Conservation (phyloP, 2,113 vertebrate genomes). For the Oryzias curvinotus region DNA sequence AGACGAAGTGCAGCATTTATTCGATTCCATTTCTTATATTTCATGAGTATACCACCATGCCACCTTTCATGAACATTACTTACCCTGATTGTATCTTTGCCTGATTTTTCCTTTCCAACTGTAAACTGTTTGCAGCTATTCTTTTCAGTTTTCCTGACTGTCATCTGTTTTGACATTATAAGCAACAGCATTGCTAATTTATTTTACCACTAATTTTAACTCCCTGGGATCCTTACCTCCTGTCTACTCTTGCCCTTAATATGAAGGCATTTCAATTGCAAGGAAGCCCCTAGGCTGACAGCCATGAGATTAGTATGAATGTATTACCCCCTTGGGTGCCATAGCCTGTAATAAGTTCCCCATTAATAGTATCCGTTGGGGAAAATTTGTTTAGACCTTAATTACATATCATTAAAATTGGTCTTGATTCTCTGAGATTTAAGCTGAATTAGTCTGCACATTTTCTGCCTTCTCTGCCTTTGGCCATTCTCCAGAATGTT, state of each 20-base stretch:
- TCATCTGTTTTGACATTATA: constrained; percentile 64
- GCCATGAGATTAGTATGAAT: constrained; percentile 80
- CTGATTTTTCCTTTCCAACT: neutral
- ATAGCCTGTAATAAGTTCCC: constrained; percentile 79
- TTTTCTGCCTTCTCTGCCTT: constrained; percentile 55
- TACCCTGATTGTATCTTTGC: constrained; percentile 8
- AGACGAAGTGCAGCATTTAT: constrained; percentile 16
- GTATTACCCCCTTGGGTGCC: constrained; percentile 80
- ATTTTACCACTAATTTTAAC: constrained; percentile 66
- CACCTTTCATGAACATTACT: constrained; percentile 10
- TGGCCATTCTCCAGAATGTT: constrained; percentile 59
- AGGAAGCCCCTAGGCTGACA: constrained; percentile 76
- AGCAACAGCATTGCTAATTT: constrained; percentile 60
- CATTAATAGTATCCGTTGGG: constrained; percentile 81
- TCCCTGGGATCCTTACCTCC: constrained; percentile 66
- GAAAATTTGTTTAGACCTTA: constrained; percentile 81
- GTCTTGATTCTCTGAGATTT: constrained; percentile 76
- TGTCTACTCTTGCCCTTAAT: constrained; percentile 72
- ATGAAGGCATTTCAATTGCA: constrained; percentile 74
- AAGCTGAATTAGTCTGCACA: constrained; percentile 63
- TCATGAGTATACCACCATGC: constrained; percentile 8
- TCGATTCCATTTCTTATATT: neutral
- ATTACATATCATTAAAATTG: constrained; percentile 81
- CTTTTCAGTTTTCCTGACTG: constrained; percentile 35
- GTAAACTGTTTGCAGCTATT: constrained; percentile 26